A percentile compares a stretch with the other conserved stretches of the same genome.
Evolutionary conservation across 1,140 invertebrate genomes (phyloP).

Genomic region (Drosophila pallidifrons): DNA sequence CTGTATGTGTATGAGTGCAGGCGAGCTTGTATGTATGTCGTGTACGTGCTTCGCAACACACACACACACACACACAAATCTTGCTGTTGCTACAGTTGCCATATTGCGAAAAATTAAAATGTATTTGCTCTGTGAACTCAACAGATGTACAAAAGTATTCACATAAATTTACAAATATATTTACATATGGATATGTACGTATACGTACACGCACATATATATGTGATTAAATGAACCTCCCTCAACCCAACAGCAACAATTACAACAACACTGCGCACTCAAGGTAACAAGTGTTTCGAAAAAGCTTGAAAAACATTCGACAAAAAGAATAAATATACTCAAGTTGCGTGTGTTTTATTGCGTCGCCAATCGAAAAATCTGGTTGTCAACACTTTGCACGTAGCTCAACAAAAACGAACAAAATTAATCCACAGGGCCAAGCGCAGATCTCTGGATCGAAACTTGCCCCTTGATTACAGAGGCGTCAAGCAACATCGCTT

Average conservation of each 20-base stretch:
- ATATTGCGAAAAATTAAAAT: slow-evolving; percentile 79
- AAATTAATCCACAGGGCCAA: slow-evolving; percentile 8
- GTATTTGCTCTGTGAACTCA: slow-evolving; percentile 57
- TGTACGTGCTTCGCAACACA: slow-evolving; percentile 48
- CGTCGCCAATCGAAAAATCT: slow-evolving; percentile 43
- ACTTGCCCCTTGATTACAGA: slow-evolving; percentile 10
- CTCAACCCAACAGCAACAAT: slow-evolving; percentile 62
- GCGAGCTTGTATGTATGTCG: slow-evolving; percentile 18
- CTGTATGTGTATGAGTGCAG: neutral
- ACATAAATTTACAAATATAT: slow-evolving; percentile 2
- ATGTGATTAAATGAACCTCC: slow-evolving; percentile 75
- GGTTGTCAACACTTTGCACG: slow-evolving; percentile 36
- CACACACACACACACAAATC: slow-evolving; percentile 4
- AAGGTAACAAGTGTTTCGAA: slow-evolving; percentile 79
- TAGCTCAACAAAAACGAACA: slow-evolving; percentile 11
- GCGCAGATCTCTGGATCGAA: slow-evolving; percentile 3
- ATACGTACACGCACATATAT: slow-evolving; percentile 12
- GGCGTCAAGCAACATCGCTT: slow-evolving; percentile 3
- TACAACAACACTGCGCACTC: slow-evolving; percentile 43
- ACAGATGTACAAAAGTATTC: slow-evolving; percentile 18
- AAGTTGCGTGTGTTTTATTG: slow-evolving; percentile 49
- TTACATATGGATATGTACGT: slow-evolving; percentile 27
- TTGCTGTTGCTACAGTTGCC: slow-evolving; percentile 46
- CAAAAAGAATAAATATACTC: slow-evolving; percentile 57
- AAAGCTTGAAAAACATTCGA: slow-evolving; percentile 56